Conservation (phyloP, 2,888 invertebrate genomes). For the Melanargia galathea region DNA sequence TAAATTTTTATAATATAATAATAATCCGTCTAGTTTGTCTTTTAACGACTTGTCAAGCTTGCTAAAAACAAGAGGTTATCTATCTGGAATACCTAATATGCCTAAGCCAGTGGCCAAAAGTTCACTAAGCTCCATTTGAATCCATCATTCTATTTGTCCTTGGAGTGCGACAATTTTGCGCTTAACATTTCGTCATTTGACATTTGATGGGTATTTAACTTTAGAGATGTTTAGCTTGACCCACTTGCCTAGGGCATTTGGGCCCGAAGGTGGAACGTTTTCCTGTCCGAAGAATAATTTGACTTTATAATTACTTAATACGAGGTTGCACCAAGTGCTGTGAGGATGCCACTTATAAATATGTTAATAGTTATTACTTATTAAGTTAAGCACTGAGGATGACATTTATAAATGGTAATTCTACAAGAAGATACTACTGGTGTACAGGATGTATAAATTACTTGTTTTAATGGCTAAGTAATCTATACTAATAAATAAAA, state of each 20-base stretch:
- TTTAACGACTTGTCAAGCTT: too few relatives aligned
- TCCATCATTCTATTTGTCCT: not conserved
- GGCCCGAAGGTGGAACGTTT: not conserved
- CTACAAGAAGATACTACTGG: not conserved
- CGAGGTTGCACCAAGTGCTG: not conserved
- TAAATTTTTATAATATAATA: too few relatives aligned
- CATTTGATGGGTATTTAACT: constrained; percentile 25
- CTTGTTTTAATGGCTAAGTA: not conserved
- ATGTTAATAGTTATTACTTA: constrained; percentile 2
- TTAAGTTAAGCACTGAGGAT: constrained; percentile 9
- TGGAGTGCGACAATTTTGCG: constrained; percentile 1
- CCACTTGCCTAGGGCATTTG: constrained; percentile 16
- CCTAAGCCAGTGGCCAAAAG: too few relatives aligned
- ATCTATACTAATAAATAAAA: too few relatives aligned
- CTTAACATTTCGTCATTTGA: constrained; percentile 10
- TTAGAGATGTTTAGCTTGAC: constrained; percentile 22
- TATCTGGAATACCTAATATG: too few relatives aligned
- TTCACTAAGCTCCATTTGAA: too few relatives aligned
- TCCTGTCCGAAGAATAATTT: constrained; percentile 23
- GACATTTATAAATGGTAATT: constrained; percentile 8
- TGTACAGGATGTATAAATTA: not conserved
- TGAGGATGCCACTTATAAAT: constrained; percentile 9
- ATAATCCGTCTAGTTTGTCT: too few relatives aligned
- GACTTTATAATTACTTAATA: constrained; percentile 22
- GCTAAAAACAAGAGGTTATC: too few relatives aligned